Conservation (phyloP, 2,888 invertebrate species). For the Heteromyza rotundicornis region DNA sequence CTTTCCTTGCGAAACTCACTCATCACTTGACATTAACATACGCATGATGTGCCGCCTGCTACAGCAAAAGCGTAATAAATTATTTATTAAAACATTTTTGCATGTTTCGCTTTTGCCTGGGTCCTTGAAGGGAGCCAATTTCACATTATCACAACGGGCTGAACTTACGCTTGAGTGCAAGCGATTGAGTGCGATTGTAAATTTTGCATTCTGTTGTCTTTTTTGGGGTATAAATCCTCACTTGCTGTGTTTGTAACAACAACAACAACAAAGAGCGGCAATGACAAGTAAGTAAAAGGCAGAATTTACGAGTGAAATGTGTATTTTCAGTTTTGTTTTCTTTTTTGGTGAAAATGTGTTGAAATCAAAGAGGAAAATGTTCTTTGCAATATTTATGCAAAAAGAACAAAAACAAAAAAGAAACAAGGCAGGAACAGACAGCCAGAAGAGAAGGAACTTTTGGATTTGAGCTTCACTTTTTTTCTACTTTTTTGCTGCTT, state of each 20-base stretch:
- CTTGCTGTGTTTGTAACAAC: too few relatives aligned
- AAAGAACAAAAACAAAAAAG: neutral
- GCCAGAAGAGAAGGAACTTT: too few relatives aligned
- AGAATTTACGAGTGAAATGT: neutral
- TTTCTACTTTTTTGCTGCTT: too few relatives aligned
- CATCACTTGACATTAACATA: too few relatives aligned
- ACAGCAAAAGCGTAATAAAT: too few relatives aligned
- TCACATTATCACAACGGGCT: neutral
- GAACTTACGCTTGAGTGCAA: neutral
- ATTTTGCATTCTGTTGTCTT: neutral
- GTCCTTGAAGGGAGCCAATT: neutral
- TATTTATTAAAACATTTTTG: neutral
- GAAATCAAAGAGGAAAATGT: neutral
- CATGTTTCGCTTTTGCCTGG: neutral
- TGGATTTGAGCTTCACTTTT: too few relatives aligned
- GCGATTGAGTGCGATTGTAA: neutral
- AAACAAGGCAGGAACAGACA: too few relatives aligned
- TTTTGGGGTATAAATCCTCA: too few relatives aligned
- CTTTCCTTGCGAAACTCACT: too few relatives aligned
- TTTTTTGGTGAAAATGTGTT: too few relatives aligned
- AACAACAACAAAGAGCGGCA: neutral
- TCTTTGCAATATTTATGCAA: conserved; percentile 1
- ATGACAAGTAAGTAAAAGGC: neutral
- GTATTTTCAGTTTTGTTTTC: neutral
- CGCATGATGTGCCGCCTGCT: too few relatives aligned